phyloP scores from a whole-genome alignment of 2,888 invertebrate species.

The Calephelis perditalis region DNA sequence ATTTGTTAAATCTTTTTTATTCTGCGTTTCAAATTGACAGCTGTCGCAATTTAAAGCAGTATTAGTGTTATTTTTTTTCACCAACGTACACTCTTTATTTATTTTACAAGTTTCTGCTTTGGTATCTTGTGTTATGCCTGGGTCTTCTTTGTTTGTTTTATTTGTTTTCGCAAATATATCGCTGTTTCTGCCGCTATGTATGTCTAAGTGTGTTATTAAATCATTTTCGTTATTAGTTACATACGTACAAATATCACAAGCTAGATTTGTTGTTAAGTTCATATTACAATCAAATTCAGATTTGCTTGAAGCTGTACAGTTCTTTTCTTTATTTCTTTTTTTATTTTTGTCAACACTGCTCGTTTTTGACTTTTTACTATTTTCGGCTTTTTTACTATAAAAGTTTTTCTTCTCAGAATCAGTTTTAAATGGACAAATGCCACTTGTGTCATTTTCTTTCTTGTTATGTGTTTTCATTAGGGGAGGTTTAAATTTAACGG shows the following conservation, averaged over 20 bases:
- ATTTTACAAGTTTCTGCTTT: constrained; percentile 17
- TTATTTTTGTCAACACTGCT: background rate
- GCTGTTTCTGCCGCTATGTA: constrained; percentile 1
- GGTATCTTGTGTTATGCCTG: constrained; percentile 21
- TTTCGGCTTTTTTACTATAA: background rate
- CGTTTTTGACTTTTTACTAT: background rate
- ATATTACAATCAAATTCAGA: background rate
- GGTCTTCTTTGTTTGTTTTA: background rate
- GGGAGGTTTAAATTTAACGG: background rate
- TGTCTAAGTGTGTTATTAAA: constrained; percentile 13
- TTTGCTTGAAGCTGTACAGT: background rate
- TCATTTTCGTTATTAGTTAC: constrained; percentile 2
- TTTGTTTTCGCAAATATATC: background rate
- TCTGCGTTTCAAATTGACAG: background rate
- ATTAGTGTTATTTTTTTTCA: background rate
- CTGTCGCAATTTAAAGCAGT: background rate
- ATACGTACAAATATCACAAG: constrained; percentile 24
- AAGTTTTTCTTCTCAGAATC: background rate
- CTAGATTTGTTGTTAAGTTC: constrained; percentile 5
- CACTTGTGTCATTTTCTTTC: background rate
- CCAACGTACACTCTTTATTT: constrained; percentile 8
- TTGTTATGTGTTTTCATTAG: background rate
- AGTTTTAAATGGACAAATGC: background rate
- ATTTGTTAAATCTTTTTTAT: constrained; percentile 4
- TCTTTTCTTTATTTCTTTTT: constrained; percentile 3